Evolutionary conservation across 2,888 invertebrate species (phyloP).

Genomic region (Andricus curvator): DNA sequence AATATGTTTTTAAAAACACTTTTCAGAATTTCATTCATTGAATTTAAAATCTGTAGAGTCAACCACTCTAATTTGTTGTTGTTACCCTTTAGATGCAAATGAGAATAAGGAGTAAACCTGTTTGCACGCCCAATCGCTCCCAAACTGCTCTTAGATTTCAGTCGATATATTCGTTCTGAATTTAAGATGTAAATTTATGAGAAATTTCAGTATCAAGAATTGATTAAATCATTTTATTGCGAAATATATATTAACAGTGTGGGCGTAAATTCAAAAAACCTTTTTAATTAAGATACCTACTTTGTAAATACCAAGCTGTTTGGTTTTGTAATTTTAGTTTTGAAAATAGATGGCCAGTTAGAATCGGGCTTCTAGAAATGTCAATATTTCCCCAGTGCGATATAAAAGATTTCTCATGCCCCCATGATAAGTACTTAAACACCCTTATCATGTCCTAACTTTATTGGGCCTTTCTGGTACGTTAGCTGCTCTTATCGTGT

Average conservation of each 20-base stretch:
- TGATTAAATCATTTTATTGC: not conserved
- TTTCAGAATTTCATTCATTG: not conserved
- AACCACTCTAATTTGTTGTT: not conserved
- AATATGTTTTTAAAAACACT: not conserved
- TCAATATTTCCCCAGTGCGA: no score
- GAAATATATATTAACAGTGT: not conserved
- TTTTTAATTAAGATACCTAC: no score
- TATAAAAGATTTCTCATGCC: not conserved
- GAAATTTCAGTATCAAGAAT: not conserved
- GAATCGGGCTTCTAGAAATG: no score
- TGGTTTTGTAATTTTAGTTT: no score
- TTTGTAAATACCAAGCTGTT: no score
- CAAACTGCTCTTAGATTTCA: no score
- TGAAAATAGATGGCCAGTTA: no score
- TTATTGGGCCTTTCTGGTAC: constrained; percentile 17
- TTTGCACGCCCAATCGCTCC: constrained; percentile 1
- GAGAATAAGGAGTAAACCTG: constrained; percentile 10
- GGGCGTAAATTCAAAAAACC: no score
- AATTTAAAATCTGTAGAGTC: not conserved
- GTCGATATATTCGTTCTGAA: not conserved
- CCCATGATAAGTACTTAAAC: constrained; percentile 17
- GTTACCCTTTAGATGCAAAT: constrained; percentile 5
- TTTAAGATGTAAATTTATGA: not conserved
- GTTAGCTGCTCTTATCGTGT: constrained; percentile 7
- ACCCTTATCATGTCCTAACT: constrained; percentile 30